Evolutionary conservation across 1,140 invertebrate genomes (phyloP), one percentile per base, ranked within the genome.

Genomic region (Papilio machaon): DNA sequence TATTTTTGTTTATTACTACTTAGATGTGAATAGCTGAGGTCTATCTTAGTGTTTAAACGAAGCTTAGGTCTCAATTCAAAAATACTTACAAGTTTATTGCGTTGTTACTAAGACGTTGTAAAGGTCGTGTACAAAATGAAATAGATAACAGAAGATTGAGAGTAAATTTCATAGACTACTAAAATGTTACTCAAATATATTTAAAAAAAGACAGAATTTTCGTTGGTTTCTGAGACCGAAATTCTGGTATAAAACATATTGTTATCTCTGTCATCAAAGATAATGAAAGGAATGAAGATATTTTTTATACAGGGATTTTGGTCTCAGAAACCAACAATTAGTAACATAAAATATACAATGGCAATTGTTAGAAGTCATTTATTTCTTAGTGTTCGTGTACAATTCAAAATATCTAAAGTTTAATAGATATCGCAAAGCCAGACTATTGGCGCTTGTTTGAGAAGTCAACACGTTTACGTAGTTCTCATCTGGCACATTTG

Each of bases 81-180:
- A 35, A 70, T 70, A 64, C 60, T 64, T 30, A 70, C 64, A 70
- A 70, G 11, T 70, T 70, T 70, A 70, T 70, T 35, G 64, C 30
- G 13, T 13, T 70, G 13, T 70, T 15, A 35, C 64, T 35, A 70
- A 70, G 30, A 70, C 2, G 23, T 70, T 70, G 15, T 70, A 70
- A 70, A 70, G 64, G 30, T 70, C 64, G 23, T 38, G 30, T 70
- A 30, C 64, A 70, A 38, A 70, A 35, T 70, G 3, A 35, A 35
- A 67, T 35, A 64, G 58, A 15, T 67, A 67, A 23, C n/a, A 64
- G 60, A 64, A 17, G 17, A 54, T 54, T 17, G 15, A 54, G 17
- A 54, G 15, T 54, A 52, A 52, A 54, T 54, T 54, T 54, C 17
- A 54, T 17, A 54, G 52, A 54, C 52, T 43, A 17, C 13, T 30